Conservation (phyloP, 2,797 vertebrate genomes). For the Sphaeramia orbicularis region DNA sequence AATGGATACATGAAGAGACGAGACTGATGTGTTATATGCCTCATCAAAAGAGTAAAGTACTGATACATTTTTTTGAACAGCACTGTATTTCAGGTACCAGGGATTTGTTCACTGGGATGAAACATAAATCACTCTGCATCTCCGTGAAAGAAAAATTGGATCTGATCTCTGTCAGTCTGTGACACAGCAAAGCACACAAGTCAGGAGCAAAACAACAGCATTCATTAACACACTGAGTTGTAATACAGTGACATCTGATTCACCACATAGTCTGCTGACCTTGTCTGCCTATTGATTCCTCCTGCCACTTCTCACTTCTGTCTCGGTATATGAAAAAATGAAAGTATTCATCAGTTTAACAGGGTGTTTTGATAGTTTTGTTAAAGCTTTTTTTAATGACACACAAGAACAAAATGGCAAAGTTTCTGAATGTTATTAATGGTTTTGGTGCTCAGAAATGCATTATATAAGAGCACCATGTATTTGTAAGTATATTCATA, state of each 20-base stretch:
- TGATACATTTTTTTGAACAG: slow-evolving; percentile 50
- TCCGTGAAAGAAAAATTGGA: slow-evolving; percentile 64
- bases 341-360: slow-evolving; percentile 1
- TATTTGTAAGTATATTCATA: background rate
- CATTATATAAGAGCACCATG: background rate
- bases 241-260: slow-evolving; percentile 35
- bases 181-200: slow-evolving; percentile 48
- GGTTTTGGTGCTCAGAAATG: background rate
- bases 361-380: background rate
- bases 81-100: slow-evolving; percentile 62
- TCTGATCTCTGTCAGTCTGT: slow-evolving; percentile 68
- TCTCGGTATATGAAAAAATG: slow-evolving; percentile 10
- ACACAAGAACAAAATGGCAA: background rate
- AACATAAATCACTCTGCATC: slow-evolving; percentile 68
- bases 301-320: slow-evolving; percentile 32
- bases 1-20: slow-evolving; percentile 69
- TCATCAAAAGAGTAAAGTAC: slow-evolving; percentile 71
- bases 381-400: background rate
- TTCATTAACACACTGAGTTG: slow-evolving; percentile 64
- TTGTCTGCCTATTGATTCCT: slow-evolving; percentile 12
- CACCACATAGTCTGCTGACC: slow-evolving; percentile 5
- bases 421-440: background rate
- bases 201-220: slow-evolving; percentile 45
- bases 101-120: slow-evolving; percentile 69
- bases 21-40: slow-evolving; percentile 67